Conservation (phyloP, 2,888 invertebrate species). For the Merodon equestris region DNA sequence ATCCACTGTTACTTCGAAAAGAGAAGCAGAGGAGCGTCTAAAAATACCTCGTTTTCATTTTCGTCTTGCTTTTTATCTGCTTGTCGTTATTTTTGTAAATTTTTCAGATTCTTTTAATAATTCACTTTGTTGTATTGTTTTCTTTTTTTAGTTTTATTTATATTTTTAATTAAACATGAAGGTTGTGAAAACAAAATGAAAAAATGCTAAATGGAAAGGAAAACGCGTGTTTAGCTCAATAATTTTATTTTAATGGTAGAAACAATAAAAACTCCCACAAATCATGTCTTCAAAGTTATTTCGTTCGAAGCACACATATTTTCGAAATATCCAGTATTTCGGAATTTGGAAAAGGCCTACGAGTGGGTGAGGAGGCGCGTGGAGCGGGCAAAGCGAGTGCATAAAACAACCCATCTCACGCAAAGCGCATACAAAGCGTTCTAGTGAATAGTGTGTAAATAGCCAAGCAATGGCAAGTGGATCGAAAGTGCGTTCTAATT, state of each 20-base stretch:
- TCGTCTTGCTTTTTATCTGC: slow-evolving; percentile 46
- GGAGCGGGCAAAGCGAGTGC: slow-evolving; percentile 33
- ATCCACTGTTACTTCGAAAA: slow-evolving; percentile 51
- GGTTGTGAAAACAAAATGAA: slow-evolving; percentile 50
- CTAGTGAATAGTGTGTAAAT: slow-evolving; percentile 16
- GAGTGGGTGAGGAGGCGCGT: slow-evolving; percentile 16
- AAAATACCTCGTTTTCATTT: slow-evolving; percentile 56
- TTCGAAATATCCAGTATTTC: slow-evolving; percentile 11
- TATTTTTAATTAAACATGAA: slow-evolving; percentile 51
- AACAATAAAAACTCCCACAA: slow-evolving; percentile 16
- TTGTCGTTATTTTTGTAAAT: slow-evolving; percentile 62
- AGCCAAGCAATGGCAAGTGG: slow-evolving; percentile 57
- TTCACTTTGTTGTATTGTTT: slow-evolving; percentile 32
- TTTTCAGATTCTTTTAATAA: slow-evolving; percentile 63
- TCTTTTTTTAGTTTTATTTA: slow-evolving; percentile 31
- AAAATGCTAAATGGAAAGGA: not conserved
- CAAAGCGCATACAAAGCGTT: slow-evolving; percentile 35
- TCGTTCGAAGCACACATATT: not conserved
- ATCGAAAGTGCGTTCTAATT: slow-evolving; percentile 59
- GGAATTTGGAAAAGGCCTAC: slow-evolving; percentile 18
- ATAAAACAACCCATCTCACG: slow-evolving; percentile 32
- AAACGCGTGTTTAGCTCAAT: slow-evolving; percentile 44
- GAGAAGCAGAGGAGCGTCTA: slow-evolving; percentile 29
- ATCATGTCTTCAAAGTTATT: too few relatives aligned
- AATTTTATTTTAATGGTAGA: slow-evolving; percentile 27